Evolutionary conservation across 2,888 invertebrate species (phyloP).

Genomic region (Lycia hirtaria): DNA sequence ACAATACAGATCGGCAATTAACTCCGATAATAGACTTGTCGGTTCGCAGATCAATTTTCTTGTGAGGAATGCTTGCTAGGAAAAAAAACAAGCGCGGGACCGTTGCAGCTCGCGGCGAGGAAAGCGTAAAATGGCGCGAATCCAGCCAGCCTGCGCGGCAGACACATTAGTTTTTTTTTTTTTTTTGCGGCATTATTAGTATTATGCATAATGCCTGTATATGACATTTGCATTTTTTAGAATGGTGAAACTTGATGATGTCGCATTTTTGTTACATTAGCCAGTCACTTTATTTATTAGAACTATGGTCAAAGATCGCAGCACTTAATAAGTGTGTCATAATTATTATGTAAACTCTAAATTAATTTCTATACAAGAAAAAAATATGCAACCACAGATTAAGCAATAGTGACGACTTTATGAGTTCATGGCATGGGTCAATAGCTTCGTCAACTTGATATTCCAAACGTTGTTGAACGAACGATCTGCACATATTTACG

Average conservation of each 20-base stretch:
- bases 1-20: conserved; percentile 74
- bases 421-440: conserved; percentile 7
- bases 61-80: conserved; percentile 70
- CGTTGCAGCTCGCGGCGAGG: conserved; percentile 61
- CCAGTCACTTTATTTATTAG: background rate
- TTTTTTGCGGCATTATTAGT: background rate
- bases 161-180: conserved; percentile 11
- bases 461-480: conserved; percentile 1
- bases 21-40: conserved; percentile 67
- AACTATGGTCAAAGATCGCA: background rate
- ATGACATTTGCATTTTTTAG: conserved; percentile 3
- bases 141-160: conserved; percentile 2
- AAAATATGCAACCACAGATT: background rate
- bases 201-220: conserved; percentile 3
- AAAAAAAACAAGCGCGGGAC: conserved; percentile 71
- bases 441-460: conserved; percentile 6
- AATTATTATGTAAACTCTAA: background rate
- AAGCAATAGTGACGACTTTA: background rate
- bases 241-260: conserved; percentile 12
- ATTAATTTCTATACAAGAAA: conserved; percentile 5
- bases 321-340: no score
- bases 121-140: conserved; percentile 73
- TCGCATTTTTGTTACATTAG: background rate
- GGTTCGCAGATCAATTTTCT: conserved; percentile 65
- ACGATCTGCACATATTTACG: conserved; percentile 5